Conservation (phyloP, 1,140 invertebrate genomes). For the Gryllus bimaculatus region DNA sequence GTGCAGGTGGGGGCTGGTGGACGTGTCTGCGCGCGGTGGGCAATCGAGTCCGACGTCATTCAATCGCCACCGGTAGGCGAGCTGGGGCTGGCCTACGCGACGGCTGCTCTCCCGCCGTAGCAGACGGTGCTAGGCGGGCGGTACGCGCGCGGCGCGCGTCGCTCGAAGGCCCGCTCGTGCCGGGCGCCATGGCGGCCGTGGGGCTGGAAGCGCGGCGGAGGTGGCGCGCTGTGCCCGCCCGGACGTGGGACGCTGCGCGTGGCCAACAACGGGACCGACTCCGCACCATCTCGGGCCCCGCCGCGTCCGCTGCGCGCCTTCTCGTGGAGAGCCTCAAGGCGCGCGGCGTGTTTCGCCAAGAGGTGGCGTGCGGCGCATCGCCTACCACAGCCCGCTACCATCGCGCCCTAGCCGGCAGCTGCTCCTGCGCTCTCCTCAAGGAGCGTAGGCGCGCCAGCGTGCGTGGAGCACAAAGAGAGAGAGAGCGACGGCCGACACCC, state of each 20-base stretch:
- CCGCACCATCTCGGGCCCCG: conserved; percentile 60
- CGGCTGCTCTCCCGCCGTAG: conserved; percentile 69
- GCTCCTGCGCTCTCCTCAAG: conserved; percentile 57
- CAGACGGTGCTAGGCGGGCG: conserved; percentile 74
- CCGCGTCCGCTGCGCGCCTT: conserved; percentile 38
- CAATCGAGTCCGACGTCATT: conserved; percentile 69
- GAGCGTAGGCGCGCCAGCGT: conserved; percentile 38
- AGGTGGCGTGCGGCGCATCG: conserved; percentile 56
- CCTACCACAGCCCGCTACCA: conserved; percentile 71
- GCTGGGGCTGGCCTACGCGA: conserved; percentile 83
- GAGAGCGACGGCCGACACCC: not conserved
- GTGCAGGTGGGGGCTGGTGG: conserved; percentile 75
- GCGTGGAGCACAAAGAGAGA: not conserved
- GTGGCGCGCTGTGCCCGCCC: not conserved
- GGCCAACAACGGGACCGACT: conserved; percentile 57
- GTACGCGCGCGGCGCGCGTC: conserved; percentile 49
- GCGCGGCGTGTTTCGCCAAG: conserved; percentile 49
- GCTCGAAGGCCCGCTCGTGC: conserved; percentile 38
- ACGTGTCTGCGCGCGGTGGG: conserved; percentile 60
- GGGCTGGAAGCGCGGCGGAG: conserved; percentile 2
- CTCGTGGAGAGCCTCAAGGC: conserved; percentile 38
- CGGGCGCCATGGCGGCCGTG: conserved; percentile 49
- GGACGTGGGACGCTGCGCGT: conserved; percentile 57
- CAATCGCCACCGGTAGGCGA: conserved; percentile 84
- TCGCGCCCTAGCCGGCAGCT: conserved; percentile 60